These are phyloP conservation scores for Tyto alba DNA, from an alignment of 2,113 vertebrate species.

Conservation along the genomic window DNA sequence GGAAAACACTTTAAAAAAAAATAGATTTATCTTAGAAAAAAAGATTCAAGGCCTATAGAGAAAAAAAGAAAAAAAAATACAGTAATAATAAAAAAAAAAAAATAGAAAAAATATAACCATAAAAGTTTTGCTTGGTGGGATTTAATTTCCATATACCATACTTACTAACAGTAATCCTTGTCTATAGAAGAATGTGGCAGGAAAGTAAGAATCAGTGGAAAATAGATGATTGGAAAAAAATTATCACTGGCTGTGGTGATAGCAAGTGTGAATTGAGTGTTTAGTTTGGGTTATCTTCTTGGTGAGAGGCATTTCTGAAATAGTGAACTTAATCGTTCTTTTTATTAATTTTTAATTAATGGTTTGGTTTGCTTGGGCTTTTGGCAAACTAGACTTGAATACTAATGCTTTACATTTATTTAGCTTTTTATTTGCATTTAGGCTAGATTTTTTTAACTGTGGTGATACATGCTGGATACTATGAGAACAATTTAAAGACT, in stretches of 20 bases:
- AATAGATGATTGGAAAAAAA: neutral
- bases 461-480: neutral
- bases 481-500: neutral
- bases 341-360: neutral
- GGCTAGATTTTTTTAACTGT: neutral
- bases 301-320: neutral
- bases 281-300: neutral
- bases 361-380: neutral
- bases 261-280: neutral
- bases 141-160: neutral
- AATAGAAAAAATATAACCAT: neutral
- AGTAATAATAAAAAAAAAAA: neutral
- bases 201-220: neutral
- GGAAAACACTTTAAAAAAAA: neutral
- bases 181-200: neutral
- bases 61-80: neutral
- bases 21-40: neutral
- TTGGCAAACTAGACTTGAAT: neutral
- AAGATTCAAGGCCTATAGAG: neutral
- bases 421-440: neutral
- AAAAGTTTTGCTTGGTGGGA: neutral
- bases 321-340: neutral
- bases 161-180: neutral
- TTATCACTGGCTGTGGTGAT: neutral
- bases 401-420: neutral